Base-by-base conservation (phyloP, 2,888 invertebrate species). In the Amphipyra tragopoginis region DNA sequence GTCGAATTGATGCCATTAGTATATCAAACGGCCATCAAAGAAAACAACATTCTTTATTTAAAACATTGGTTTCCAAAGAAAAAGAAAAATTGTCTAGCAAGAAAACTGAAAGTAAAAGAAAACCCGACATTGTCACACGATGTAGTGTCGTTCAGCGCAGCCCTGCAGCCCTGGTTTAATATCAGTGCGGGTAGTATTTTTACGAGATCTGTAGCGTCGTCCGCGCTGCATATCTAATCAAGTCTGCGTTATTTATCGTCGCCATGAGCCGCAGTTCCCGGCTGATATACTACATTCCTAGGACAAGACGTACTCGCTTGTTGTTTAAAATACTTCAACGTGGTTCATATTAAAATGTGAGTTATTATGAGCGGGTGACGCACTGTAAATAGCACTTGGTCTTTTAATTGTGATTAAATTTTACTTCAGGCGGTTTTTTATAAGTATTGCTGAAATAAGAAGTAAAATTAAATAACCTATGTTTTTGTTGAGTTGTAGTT, bases 131-230 rank as follows among this genome's bases (percentile, higher is more conserved):
- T 15, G 10, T 0, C 29, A 6, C 36, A 11, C 38, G 7, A 13
- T 45, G 49, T n/a, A n/a, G n/a, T n/a, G n/a, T n/a, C n/a, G n/a
- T 11, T 43, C 9, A 52, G 55, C 49, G 29, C 29, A 29, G 29
- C 29, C 29, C 29, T 29, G 11, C 66, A 70, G 43, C 65, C 72
- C 70, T 71, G 55, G 69, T 74, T 83, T 82, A 87, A 87, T 88
- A 88, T 83, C 82, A 82, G 69, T 75, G 77, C 78, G 63, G 77
- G 61, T 79, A 81, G 87, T 87, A 86, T 85, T 88, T 88, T 90
- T 90, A 90, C 88, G 90, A 84, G 88, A 83, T 86, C 85, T 87
- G 83, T 82, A 87, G 60, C 73, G 73, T 64, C 65, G 58, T 69
- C 62, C 69, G 74, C 65, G 57, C 72, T 72, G 88, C 81, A 89